phyloP scores from a whole-genome alignment of 1,140 invertebrate genomes.

The Drosophila sturtevanti region DNA sequence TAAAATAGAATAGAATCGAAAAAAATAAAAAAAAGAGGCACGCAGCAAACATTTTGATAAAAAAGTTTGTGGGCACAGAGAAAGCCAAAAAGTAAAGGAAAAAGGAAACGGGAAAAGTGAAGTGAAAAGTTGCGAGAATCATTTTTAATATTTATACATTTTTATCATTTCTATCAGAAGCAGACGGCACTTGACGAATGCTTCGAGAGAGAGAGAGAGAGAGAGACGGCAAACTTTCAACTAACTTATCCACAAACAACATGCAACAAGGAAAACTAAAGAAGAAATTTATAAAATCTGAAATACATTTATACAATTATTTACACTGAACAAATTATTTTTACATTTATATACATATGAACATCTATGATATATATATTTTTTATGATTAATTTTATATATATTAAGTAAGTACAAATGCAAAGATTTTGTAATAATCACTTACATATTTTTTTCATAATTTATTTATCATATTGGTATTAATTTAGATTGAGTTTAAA shows the following conservation, averaged over 20 bases:
- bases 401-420: too few species aligned
- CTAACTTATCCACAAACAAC: conserved; percentile 13
- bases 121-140: conserved; percentile 63
- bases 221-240: conserved; percentile 17
- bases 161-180: conserved; percentile 31
- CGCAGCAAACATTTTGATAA: conserved; percentile 48
- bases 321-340: not conserved
- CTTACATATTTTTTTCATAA: too few species aligned
- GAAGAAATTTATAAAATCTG: not conserved
- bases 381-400: too few species aligned
- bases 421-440: too few species aligned
- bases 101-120: conserved; percentile 7
- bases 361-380: too few species aligned
- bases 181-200: conserved; percentile 28
- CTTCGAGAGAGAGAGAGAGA: too few species aligned
- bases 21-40: conserved; percentile 51
- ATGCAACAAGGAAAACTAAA: not conserved
- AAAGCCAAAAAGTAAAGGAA: conserved; percentile 10
- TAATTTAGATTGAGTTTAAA: too few species aligned
- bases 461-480: too few species aligned
- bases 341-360: too few species aligned
- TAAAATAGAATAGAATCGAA: conserved; percentile 5
- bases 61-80: conserved; percentile 43
- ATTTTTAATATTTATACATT: conserved; percentile 48
- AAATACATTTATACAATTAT: conserved; percentile 1